phyloP scores from a whole-genome alignment of 2,888 invertebrate species.

The Metallyticus violacea region DNA sequence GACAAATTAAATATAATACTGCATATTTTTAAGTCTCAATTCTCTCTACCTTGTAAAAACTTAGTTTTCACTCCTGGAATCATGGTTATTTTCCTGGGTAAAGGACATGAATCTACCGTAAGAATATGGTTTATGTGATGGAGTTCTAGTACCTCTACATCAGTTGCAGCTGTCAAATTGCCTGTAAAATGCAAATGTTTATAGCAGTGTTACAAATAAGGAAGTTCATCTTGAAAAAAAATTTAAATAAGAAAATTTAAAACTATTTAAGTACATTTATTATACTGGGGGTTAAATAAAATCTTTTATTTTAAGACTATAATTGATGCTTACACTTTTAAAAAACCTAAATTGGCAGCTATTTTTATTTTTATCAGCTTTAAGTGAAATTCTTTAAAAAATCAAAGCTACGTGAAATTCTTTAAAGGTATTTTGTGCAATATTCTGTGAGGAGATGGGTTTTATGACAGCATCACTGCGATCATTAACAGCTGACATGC shows the following conservation, averaged over 20 bases:
- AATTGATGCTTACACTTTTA: neutral
- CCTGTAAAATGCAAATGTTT: conserved; percentile 51
- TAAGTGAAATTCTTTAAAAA: too few relatives aligned
- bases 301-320: neutral
- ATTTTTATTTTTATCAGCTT: too few relatives aligned
- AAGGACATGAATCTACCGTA: conserved; percentile 79
- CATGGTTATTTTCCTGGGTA: conserved; percentile 70
- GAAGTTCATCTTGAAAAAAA: neutral
- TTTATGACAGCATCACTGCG: neutral
- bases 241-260: neutral
- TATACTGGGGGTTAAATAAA: neutral
- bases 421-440: too few relatives aligned
- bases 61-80: conserved; percentile 65
- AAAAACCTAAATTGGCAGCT: neutral
- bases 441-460: neutral
- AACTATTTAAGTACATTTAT: neutral
- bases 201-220: neutral
- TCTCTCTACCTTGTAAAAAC: conserved; percentile 64
- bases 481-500: neutral
- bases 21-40: neutral
- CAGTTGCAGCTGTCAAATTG: conserved; percentile 76
- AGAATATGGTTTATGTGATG: conserved; percentile 72
- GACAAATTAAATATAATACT: neutral
- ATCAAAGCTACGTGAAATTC: too few relatives aligned
- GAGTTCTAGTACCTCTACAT: conserved; percentile 62